Percentiles rank a stretch among this genome's conserved stretches.
Evolutionary conservation across 2,888 invertebrate genomes (phyloP).

Genomic region (Cyrtodaria siliqua): DNA sequence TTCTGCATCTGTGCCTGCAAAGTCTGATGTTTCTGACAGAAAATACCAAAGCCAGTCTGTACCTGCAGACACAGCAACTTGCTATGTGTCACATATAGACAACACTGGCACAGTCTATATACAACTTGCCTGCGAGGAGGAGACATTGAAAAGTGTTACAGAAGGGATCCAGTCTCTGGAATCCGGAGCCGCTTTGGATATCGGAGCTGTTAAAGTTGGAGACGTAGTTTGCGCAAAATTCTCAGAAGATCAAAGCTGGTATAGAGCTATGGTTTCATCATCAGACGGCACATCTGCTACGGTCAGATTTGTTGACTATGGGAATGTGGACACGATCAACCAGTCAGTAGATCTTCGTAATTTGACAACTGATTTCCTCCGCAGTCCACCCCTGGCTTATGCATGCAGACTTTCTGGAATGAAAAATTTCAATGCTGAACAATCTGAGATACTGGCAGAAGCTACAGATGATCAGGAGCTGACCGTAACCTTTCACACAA

Average conservation of each 20-base stretch:
- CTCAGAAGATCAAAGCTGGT: constrained; percentile 89
- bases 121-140: constrained; percentile 66
- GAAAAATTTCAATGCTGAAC: constrained; percentile 54
- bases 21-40: not conserved
- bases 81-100: constrained; percentile 68
- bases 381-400: constrained; percentile 65
- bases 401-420: constrained; percentile 62
- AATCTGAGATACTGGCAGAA: constrained; percentile 64
- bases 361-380: constrained; percentile 55
- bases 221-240: constrained; percentile 87
- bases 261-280: constrained; percentile 89
- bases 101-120: constrained; percentile 69
- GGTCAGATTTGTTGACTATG: constrained; percentile 81
- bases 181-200: constrained; percentile 23
- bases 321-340: constrained; percentile 75
- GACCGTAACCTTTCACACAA: constrained; percentile 24
- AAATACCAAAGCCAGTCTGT: constrained; percentile 47
- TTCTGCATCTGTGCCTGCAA: constrained; percentile 3
- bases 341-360: constrained; percentile 62
- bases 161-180: constrained; percentile 63
- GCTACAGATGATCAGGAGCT: constrained; percentile 61
- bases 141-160: constrained; percentile 54
- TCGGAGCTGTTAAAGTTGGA: constrained; percentile 53
- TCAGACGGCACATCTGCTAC: constrained; percentile 80
- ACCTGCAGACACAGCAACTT: constrained; percentile 42